These are phyloP conservation scores for Oxyruncus cristatus DNA, from an alignment of 2,113 vertebrate species.

Conservation along the genomic window DNA sequence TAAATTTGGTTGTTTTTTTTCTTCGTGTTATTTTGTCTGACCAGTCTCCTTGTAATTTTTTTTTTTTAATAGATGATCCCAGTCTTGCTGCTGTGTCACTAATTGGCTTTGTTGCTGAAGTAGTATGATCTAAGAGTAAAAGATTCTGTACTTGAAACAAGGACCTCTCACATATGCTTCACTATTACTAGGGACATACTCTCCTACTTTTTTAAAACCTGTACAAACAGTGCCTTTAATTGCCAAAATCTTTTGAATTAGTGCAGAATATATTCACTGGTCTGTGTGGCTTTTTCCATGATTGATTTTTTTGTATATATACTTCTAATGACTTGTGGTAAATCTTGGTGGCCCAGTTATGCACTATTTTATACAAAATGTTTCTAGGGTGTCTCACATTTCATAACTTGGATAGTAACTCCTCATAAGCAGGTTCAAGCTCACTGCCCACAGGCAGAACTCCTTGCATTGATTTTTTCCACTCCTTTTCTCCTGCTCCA, in stretches of 20 bases:
- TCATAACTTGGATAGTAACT: neutral
- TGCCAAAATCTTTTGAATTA: neutral
- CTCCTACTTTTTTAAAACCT: neutral
- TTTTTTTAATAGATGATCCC: neutral
- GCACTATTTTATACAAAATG: neutral
- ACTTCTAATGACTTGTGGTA: neutral
- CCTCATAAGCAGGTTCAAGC: neutral
- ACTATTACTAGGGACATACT: neutral
- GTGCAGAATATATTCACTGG: neutral
- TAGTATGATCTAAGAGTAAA: neutral
- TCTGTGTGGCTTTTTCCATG: neutral
- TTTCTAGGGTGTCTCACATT: neutral
- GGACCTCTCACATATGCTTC: neutral
- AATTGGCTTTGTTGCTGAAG: slow-evolving; percentile 23
- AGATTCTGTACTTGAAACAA: neutral
- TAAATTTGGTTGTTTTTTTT: neutral
- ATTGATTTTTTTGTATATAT: neutral
- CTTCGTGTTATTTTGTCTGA: neutral
- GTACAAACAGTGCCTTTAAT: neutral
- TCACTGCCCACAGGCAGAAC: neutral
- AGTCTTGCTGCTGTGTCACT: neutral
- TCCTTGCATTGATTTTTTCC: neutral
- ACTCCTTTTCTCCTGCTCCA: fast-evolving
- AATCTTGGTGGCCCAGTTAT: neutral
- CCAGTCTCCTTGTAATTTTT: neutral